Base-by-base conservation (phyloP, 2,113 vertebrate genomes). In the Columba livia region DNA sequence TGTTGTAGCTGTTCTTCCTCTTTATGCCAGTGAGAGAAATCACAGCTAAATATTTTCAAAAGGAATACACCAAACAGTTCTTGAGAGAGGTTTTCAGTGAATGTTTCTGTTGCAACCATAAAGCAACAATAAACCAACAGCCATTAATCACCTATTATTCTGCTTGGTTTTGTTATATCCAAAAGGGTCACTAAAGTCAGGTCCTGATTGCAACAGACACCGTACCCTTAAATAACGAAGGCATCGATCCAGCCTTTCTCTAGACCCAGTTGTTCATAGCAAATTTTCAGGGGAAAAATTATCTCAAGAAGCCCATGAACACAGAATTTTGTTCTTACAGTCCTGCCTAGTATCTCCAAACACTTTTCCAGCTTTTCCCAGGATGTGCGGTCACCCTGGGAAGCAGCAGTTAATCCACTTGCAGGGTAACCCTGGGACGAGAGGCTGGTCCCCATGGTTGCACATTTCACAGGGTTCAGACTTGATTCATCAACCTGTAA, bases 391-490 rank as follows among this genome's bases (percentile, higher is more conserved):
- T 31, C 56, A 31, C 15, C 8, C 60, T 61, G 65, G 42, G 56
- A 79, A 66, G 38, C 65, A 40, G 28, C 36, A 38, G 20, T 15
- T 15, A 64, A 36, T 42, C 51, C 26, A 31, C 24, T 12, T 19
- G n/a, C 36, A 23, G 48, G 42, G 40, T 26, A 32, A 29, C 12
- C 47, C 56, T 50, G 15, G 10, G 36, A 5, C 3, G 4, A 58
- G 47, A 32, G 29, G 34, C 32, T 48, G 60, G 13, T 3, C 53
- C 24, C 26, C 1, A 0, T 1, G 3, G 19, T 1, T 60, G 24
- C 31, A 8, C 36, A 4, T 58, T 50, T 74, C 12, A 1, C 10
- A 15, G 50, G 11, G 10, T 16, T 77, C 32, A 42, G 25, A 28
- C 29, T 21, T 9, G 11, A 29, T 54, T 64, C 53, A 17, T 19